These are phyloP conservation scores for Phalacrocorax brasilianus DNA, from an alignment of 2,113 vertebrate species.

Conservation along the genomic window DNA sequence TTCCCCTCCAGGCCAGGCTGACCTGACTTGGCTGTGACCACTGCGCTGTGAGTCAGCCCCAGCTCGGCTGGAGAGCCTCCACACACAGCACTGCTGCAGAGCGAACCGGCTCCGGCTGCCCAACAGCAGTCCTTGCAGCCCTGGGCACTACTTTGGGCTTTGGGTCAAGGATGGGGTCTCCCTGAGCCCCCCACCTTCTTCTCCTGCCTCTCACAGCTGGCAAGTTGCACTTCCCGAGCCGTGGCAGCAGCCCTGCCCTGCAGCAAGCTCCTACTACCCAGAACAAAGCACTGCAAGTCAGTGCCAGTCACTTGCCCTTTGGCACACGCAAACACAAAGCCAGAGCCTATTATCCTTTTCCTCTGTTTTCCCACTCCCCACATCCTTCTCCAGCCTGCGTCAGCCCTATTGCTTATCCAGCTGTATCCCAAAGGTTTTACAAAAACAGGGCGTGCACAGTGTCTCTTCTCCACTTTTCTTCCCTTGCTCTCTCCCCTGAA, in stretches of 20 bases:
- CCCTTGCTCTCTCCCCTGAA: not conserved
- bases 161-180: not conserved
- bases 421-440: not conserved
- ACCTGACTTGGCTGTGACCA: conserved; percentile 25
- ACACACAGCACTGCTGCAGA: not conserved
- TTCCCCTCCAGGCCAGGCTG: conserved; percentile 41
- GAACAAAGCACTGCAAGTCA: not conserved
- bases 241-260: not conserved
- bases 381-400: not conserved
- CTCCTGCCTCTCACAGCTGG: not conserved
- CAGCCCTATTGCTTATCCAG: not conserved
- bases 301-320: not conserved
- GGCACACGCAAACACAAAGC: fast-evolving
- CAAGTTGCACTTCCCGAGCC: not conserved
- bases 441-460: not conserved
- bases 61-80: not conserved
- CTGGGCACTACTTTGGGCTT: not conserved
- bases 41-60: conserved; percentile 22
- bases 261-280: not conserved
- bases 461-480: not conserved
- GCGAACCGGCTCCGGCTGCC: not conserved
- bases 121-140: fast-evolving
- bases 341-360: fast-evolving
- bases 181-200: not conserved
- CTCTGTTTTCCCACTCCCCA: not conserved